Conservation (phyloP, 2,113 vertebrate genomes). For the Crypturellus undulatus region DNA sequence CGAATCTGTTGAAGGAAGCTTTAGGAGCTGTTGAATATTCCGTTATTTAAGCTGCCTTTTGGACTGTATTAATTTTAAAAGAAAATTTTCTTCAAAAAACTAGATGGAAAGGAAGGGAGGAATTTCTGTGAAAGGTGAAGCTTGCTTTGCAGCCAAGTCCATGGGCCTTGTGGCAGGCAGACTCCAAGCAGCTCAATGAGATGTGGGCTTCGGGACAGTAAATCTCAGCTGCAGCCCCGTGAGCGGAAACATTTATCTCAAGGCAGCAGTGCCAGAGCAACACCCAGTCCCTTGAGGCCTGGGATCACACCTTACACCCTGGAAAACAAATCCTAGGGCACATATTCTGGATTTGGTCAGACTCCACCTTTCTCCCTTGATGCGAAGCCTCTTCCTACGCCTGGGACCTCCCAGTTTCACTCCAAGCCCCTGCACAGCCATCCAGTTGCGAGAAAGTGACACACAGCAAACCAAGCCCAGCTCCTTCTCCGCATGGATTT, state of each 20-base stretch:
- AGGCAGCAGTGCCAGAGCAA: not conserved
- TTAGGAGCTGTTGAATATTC: slow-evolving; percentile 32
- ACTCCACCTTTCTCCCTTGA: not conserved
- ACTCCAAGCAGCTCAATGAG: not conserved
- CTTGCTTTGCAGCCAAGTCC: not conserved
- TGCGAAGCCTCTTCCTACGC: accelerated
- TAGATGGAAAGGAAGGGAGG: not conserved
- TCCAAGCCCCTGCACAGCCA: accelerated
- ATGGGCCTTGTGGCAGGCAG: not conserved
- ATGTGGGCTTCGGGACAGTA: not conserved
- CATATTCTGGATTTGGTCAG: not conserved
- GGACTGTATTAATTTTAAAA: slow-evolving; percentile 1
- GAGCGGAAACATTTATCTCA: not conserved
- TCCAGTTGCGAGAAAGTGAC: accelerated
- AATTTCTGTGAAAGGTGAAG: not conserved
- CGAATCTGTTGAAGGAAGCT: not conserved
- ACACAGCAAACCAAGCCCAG: not conserved
- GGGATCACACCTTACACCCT: not conserved
- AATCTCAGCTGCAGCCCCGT: not conserved
- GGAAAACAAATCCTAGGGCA: not conserved
- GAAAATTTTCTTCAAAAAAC: not conserved
- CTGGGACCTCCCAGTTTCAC: not conserved
- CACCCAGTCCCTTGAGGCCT: accelerated
- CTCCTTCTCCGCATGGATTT: not conserved
- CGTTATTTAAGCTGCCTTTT: slow-evolving; percentile 37